Base-by-base conservation (phyloP, 2,113 vertebrate genomes). In the Origma solitaria region DNA sequence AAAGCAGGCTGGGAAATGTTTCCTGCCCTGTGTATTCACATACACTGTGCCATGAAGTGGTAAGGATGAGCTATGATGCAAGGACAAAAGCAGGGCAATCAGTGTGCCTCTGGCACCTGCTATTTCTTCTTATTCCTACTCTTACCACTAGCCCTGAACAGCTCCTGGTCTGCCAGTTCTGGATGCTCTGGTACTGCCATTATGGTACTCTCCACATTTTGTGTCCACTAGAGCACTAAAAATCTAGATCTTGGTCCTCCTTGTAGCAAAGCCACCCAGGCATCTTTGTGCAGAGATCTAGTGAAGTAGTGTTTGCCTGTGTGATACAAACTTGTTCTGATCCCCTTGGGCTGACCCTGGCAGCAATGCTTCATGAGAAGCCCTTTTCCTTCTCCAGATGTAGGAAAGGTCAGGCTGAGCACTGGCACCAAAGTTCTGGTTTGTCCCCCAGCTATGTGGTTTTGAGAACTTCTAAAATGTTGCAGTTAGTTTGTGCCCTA, bases 1-100 rank as follows among this genome's bases (percentile, higher is more conserved):
- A 47, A 65, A 92, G 62, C 70, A 80, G 85, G 22, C n/a, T 92
- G 54, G 79, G 82, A 91, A 91, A 33, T 10, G 8, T 54, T 68
- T 68, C 57, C 57, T 53, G 44, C 65, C 50, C 60, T 68, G 25
- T 79, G n/a, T 0, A 0, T 87, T 84, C 25, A 28, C 11, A 9
- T 47, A 25, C 0, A 0, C 40, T 50, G 42, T 70, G 68, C 71
- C 58, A 9, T 38, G 56, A 66, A 53, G 45, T 4, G 2, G 25
- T 76, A 65, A 54, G 33, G 42, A 23, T 33, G 25, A 62, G 37
- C 38, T 73, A 15, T 79, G 56, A 54, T 2, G 2, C 30, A 80
- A 45, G 25, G n/a, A 49, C 1, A 4, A 53, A 76, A 92, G 44
- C 65, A 80, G 51, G 60, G 60, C 40, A 57, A 33, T 38, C n/a